Conservation (phyloP, 1,140 invertebrate species). For the Chrysomallon squamiferum region DNA sequence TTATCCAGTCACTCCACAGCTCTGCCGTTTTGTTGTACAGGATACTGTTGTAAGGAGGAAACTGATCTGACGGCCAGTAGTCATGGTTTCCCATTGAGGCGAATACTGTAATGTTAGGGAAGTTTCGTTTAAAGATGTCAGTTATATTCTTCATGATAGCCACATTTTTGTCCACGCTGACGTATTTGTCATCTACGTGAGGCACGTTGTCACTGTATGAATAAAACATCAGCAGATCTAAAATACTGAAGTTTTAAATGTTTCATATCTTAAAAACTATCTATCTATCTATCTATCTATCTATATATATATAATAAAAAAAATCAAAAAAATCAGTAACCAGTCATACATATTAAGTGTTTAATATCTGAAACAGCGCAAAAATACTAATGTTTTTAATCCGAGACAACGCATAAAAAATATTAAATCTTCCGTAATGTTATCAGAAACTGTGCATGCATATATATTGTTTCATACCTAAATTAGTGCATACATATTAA, state of each 20-base stretch:
- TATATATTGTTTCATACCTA: too few species aligned
- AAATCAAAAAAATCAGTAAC: background rate
- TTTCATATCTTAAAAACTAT: background rate
- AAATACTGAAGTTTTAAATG: background rate
- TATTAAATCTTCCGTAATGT: too few species aligned
- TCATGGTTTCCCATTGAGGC: constrained; percentile 57
- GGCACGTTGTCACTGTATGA: constrained; percentile 49
- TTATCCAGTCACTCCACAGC: constrained; percentile 46
- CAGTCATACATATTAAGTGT: background rate
- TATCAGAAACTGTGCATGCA: too few species aligned
- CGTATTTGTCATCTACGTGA: constrained; percentile 37
- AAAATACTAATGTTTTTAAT: background rate
- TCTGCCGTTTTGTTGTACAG: constrained; percentile 40
- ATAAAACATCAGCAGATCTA: background rate
- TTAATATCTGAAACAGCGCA: background rate
- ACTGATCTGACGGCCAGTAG: constrained; percentile 48
- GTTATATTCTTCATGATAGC: constrained; percentile 45
- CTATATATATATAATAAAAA: background rate
- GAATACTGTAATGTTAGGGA: constrained; percentile 32
- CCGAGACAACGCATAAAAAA: too few species aligned
- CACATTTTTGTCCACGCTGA: constrained; percentile 35
- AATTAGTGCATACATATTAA: too few species aligned
- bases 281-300: background rate
- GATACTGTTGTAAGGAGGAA: constrained; percentile 27
- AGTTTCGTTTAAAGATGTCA: constrained; percentile 17